Evolutionary conservation across 1,140 invertebrate genomes (phyloP), one percentile per base, ranked within the genome.

Genomic region (Brachionus rotundiformis): DNA sequence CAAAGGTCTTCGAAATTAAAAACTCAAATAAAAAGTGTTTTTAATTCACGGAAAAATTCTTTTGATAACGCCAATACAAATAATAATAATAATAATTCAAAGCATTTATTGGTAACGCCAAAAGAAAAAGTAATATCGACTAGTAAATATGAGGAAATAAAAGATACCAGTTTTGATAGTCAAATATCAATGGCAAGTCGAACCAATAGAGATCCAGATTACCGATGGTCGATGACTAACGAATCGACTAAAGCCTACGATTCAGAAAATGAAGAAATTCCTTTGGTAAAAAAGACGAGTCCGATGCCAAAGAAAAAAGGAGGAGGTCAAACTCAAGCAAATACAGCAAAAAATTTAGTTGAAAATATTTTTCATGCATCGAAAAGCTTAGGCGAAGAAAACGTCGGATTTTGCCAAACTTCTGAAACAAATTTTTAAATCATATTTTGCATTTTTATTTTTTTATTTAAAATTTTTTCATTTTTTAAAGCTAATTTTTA

Each of bases 111-210:
- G n/a, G n/a, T 29, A 16, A 16, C 29, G 7, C 29, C 31, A 33
- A 73, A 73, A 44, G 68, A 47, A 73, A 73, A 73, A 47, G 36
- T 73, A 13, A 41, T 73, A 13, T 44, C 19, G 3, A 41, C 16
- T 25, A 73, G 68, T 44, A 73, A 44, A 73, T 73, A 73, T 31
- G 68, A 73, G 44, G 68, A 73, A 73, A 73, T 73, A 27, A 73
- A 73, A 47, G 68, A 73, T 13, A 44, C 68, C 8, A 73, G 68
- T 73, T 73, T 73, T 73, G 68, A 73, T 27, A 73, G 68, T 27
- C 68, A 73, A 73, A 73, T 73, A 27, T 73, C 68, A 73, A 73
- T 25, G 33, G 25, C 36, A 13, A 36, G 16, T 44, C 44, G 25
- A 25, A 11, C 13, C 6, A 41, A 41, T 11, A 11, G 8, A 25